These are phyloP conservation scores for Isichthys henryi DNA, from an alignment of 2,113 vertebrate genomes.

Conservation along the genomic window DNA sequence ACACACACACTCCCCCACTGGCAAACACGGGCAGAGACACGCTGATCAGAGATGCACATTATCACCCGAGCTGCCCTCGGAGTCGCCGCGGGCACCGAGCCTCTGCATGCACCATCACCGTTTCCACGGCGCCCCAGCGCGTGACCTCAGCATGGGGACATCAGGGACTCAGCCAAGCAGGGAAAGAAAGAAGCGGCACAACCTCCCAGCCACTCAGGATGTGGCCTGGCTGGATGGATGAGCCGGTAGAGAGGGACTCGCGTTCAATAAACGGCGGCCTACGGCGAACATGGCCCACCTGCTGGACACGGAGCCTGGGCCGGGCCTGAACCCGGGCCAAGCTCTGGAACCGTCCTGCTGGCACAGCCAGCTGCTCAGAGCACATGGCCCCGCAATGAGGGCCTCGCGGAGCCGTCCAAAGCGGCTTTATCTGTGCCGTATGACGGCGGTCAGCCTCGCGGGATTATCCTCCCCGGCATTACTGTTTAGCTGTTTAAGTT, in stretches of 20 bases:
- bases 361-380: constrained; percentile 18
- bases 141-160: not conserved
- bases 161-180: not conserved
- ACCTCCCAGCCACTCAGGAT: not conserved
- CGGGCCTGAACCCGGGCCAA: constrained; percentile 27
- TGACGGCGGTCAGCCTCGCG: not conserved
- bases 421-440: not conserved
- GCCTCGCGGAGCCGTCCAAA: not conserved
- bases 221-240: not conserved
- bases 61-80: not conserved
- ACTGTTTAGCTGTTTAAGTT: not conserved
- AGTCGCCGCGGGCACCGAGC: not conserved
- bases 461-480: not conserved
- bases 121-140: not conserved
- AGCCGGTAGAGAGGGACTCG: constrained; percentile 20
- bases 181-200: not conserved
- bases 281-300: constrained; percentile 32
- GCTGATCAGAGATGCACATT: not conserved
- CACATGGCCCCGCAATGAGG: not conserved
- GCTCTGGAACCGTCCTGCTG: constrained; percentile 21
- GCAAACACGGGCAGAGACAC: not conserved
- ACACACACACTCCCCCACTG: not conserved
- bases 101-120: not conserved
- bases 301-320: constrained; percentile 24
- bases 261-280: constrained; percentile 33